Conservation (phyloP, 2,888 invertebrate species). For the Perdita meconis region DNA sequence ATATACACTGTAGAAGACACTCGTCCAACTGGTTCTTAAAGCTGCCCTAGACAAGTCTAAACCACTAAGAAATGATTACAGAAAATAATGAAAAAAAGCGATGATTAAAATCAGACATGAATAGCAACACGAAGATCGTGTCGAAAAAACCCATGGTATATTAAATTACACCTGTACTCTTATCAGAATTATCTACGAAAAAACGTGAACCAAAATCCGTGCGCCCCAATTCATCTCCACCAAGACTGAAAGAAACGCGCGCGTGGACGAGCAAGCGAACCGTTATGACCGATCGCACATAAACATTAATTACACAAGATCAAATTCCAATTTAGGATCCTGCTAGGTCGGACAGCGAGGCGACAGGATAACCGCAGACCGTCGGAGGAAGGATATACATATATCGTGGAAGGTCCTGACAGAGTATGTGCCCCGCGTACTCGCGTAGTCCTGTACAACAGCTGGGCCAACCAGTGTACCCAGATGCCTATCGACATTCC, state of each 20-base stretch:
- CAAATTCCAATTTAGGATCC: constrained; percentile 58
- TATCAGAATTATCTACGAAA: no score
- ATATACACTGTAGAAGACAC: no score
- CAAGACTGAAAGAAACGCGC: constrained; percentile 38
- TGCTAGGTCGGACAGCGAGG: constrained; percentile 43
- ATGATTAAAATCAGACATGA: no score
- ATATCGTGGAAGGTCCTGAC: constrained; percentile 48
- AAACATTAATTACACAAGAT: constrained; percentile 59
- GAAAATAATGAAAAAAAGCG: no score
- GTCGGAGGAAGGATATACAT: constrained; percentile 31
- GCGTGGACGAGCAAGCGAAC: constrained; percentile 36
- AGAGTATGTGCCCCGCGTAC: constrained; percentile 38
- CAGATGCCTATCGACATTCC: constrained; percentile 70
- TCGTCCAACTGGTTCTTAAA: no score
- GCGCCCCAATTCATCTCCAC: neutral
- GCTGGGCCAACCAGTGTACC: constrained; percentile 57
- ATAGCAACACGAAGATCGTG: neutral
- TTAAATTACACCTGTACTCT: neutral
- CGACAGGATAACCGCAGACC: constrained; percentile 52
- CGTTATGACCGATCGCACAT: constrained; percentile 55
- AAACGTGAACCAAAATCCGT: constrained; percentile 1
- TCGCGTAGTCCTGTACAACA: constrained; percentile 61
- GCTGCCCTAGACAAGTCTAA: no score
- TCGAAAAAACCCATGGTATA: neutral
- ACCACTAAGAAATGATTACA: no score